Conservation (phyloP, 2,113 vertebrate genomes). For the Erythrocebus patas region DNA sequence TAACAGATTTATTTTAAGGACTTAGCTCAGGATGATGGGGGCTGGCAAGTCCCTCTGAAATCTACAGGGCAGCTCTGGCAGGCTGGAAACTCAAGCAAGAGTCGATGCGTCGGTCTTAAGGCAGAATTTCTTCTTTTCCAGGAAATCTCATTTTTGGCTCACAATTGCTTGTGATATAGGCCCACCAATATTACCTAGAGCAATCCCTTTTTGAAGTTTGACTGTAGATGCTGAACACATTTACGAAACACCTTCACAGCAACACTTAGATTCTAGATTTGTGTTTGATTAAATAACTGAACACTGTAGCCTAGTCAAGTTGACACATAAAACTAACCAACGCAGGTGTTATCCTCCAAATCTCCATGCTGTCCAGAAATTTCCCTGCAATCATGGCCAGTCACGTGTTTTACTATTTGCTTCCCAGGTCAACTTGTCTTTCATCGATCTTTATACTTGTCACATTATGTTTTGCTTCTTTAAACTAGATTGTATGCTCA, state of each 20-base stretch:
- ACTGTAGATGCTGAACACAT: background rate
- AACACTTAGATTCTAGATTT: background rate
- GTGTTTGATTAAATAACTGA: background rate
- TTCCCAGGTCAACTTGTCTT: background rate
- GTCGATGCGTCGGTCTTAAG: background rate
- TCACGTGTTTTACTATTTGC: background rate
- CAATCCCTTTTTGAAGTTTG: background rate
- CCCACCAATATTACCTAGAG: background rate
- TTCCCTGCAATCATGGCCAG: background rate
- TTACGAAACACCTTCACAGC: background rate
- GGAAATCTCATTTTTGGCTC: background rate
- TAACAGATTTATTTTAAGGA: background rate
- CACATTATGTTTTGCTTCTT: background rate
- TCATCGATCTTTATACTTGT: background rate
- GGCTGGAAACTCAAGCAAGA: background rate
- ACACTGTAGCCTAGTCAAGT: too few relatives aligned
- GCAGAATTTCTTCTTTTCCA: background rate
- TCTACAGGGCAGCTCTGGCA: background rate
- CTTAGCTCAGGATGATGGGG: background rate
- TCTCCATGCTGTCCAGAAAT: background rate
- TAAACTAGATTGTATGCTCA: background rate
- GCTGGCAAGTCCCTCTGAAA: background rate
- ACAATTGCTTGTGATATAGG: background rate
- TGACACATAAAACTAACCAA: background rate
- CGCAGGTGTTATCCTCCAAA: background rate